These are phyloP conservation scores for Diploptera punctata DNA, from an alignment of 2,888 invertebrate genomes.

Conservation along the genomic window DNA sequence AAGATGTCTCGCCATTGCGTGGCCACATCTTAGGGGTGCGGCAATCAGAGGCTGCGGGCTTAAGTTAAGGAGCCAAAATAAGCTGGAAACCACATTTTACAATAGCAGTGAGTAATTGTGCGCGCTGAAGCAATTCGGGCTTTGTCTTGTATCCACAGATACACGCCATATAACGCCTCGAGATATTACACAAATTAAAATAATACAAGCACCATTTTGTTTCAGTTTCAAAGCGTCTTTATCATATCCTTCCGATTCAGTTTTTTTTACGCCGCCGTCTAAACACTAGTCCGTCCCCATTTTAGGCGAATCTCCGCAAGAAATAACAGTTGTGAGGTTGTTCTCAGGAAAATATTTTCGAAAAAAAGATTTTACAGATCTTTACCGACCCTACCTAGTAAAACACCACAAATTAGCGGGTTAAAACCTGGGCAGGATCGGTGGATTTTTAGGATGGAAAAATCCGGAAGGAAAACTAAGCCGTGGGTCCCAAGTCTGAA, in stretches of 20 bases:
- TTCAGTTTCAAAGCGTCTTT: neutral
- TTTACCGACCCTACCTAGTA: too few relatives aligned
- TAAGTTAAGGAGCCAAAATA: conserved; percentile 25
- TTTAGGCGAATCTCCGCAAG: too few relatives aligned
- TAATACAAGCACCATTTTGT: conserved; percentile 27
- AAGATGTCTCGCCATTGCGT: too few relatives aligned
- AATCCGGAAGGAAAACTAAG: too few relatives aligned
- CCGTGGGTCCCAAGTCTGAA: too few relatives aligned
- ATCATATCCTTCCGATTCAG: neutral
- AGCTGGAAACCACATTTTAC: conserved; percentile 38
- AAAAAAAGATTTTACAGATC: too few relatives aligned
- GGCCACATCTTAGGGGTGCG: conserved; percentile 3
- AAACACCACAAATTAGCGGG: too few relatives aligned
- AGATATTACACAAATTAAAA: conserved; percentile 33
- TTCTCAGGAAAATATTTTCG: too few relatives aligned
- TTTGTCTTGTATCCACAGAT: conserved; percentile 11
- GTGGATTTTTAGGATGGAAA: neutral
- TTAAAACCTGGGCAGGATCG: neutral
- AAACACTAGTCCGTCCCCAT: too few relatives aligned
- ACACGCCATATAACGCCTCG: conserved; percentile 29
- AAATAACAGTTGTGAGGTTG: too few relatives aligned
- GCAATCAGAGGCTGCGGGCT: neutral
- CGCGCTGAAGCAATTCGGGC: too few relatives aligned
- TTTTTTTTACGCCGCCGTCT: neutral
- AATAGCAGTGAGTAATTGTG: conserved; percentile 31